These are phyloP conservation scores for Drosophila kepulauana DNA, from an alignment of 1,140 invertebrate species.

Conservation along the genomic window DNA sequence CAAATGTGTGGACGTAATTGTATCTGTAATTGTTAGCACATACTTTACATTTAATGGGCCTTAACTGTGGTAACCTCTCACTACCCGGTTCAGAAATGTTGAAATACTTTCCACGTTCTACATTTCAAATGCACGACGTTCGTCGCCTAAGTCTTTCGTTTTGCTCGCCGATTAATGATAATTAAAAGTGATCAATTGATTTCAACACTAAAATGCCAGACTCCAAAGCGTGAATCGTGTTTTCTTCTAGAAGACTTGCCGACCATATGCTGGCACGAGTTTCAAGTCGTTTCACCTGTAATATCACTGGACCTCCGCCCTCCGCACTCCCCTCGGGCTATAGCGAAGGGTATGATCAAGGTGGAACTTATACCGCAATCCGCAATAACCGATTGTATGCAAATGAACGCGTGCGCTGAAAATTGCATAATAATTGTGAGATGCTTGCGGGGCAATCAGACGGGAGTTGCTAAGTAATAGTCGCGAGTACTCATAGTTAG, in stretches of 20 bases:
- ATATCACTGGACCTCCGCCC: constrained; percentile 10
- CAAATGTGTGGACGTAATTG: constrained; percentile 2
- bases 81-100: constrained; percentile 9
- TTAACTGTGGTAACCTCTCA: constrained; percentile 25
- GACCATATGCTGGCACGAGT: constrained; percentile 16
- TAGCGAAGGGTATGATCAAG: constrained; percentile 54
- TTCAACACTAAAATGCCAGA: constrained; percentile 41
- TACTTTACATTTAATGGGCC: constrained; percentile 32
- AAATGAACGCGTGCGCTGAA: constrained; percentile 73
- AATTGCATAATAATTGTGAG: constrained; percentile 72
- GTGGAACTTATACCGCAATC: constrained; percentile 37
- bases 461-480: constrained; percentile 1
- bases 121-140: constrained; percentile 41
- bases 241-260: constrained; percentile 13
- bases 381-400: constrained; percentile 62
- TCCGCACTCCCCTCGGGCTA: not conserved
- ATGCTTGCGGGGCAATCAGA: constrained; percentile 2
- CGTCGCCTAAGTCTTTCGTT: constrained; percentile 48
- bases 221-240: constrained; percentile 24
- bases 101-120: constrained; percentile 31
- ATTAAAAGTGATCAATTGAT: constrained; percentile 72
- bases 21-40: constrained; percentile 22
- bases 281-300: constrained; percentile 24
- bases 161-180: constrained; percentile 35
- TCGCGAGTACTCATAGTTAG: constrained; percentile 1